A percentile compares a stretch with the other conserved stretches of the same genome.
phyloP scores from a whole-genome alignment of 2,113 vertebrate species.

The Cepphus grylle region DNA sequence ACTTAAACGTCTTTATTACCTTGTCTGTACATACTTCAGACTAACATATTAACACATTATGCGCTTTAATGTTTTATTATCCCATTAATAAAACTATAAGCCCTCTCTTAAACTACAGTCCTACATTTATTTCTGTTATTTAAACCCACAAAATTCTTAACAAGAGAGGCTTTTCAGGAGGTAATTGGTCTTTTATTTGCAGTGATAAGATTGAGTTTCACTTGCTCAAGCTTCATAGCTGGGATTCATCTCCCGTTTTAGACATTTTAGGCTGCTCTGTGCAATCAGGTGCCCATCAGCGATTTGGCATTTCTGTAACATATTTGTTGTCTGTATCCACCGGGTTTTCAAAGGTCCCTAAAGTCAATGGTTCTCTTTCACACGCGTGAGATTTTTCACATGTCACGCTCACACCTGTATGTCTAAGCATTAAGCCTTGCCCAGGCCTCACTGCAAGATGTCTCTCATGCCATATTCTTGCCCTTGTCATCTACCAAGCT shows the following conservation, averaged over 20 bases:
- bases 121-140: not conserved
- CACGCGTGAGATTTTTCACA: not conserved
- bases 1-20: constrained; percentile 1
- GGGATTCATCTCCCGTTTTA: not conserved
- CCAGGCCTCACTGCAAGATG: not conserved
- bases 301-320: accelerated
- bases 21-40: not conserved
- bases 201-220: not conserved
- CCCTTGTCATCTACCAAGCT: not conserved
- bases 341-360: not conserved
- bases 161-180: not conserved
- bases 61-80: not conserved
- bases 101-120: not conserved
- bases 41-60: not conserved
- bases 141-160: not conserved
- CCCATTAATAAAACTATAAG: not conserved
- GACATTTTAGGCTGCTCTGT: not conserved
- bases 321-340: not conserved
- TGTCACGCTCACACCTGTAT: accelerated
- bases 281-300: not conserved
- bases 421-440: not conserved
- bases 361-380: not conserved
- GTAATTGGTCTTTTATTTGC: not conserved
- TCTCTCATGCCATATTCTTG: not conserved
- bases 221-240: not conserved